These are phyloP conservation scores for Pycnonotus jocosus DNA, from an alignment of 2,113 vertebrate genomes.

Conservation along the genomic window DNA sequence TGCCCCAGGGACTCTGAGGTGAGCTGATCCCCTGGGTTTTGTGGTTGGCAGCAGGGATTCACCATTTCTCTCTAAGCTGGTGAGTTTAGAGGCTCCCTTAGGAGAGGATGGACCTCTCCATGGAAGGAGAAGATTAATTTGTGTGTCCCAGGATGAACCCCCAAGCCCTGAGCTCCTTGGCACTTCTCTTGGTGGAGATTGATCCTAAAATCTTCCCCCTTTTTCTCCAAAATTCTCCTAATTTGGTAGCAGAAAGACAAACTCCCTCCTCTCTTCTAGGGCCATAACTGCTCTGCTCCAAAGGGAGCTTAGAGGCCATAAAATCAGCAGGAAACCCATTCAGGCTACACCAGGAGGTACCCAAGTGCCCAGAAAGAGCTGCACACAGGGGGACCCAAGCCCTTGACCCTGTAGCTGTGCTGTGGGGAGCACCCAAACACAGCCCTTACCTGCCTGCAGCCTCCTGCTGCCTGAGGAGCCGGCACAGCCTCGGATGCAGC, in stretches of 20 bases:
- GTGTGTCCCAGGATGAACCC: background rate
- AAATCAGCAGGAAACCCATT: background rate
- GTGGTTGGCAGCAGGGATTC: background rate
- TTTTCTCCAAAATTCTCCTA: background rate
- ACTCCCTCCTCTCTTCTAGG: background rate
- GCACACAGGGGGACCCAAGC: background rate
- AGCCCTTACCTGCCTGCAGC: constrained; percentile 44
- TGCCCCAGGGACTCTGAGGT: background rate
- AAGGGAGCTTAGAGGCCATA: background rate
- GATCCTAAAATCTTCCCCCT: background rate
- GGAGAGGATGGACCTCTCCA: background rate
- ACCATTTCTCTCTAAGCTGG: background rate
- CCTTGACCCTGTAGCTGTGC: background rate
- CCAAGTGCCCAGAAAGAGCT: background rate
- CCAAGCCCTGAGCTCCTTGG: background rate
- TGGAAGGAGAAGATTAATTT: background rate
- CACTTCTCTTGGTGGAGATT: background rate
- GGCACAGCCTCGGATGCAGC: background rate
- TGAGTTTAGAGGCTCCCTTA: background rate
- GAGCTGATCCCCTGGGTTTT: background rate
- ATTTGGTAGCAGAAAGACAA: background rate
- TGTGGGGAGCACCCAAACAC: background rate
- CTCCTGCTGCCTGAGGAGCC: background rate
- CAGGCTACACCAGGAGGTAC: background rate
- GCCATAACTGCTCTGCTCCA: background rate